Evolutionary conservation across 1,140 invertebrate species (phyloP).

Genomic region (Euwallacea similis): DNA sequence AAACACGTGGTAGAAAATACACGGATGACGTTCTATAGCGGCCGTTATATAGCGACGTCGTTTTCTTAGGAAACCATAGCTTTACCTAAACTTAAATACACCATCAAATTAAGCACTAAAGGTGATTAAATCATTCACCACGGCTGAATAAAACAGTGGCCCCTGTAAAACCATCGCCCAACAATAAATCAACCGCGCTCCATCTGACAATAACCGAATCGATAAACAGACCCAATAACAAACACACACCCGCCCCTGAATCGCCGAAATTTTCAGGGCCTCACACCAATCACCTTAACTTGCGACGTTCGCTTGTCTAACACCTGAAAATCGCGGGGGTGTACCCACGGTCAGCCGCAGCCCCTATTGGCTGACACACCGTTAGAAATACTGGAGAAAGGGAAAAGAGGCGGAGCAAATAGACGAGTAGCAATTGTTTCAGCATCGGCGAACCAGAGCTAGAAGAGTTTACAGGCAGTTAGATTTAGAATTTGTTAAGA

Average conservation of each 20-base stretch:
- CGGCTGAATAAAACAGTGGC: no score
- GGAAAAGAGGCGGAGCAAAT: constrained; percentile 41
- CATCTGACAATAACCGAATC: no score
- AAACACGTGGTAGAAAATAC: no score
- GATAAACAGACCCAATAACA: not conserved
- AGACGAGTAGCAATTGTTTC: constrained; percentile 33
- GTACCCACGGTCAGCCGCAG: constrained; percentile 15
- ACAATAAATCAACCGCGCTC: not conserved
- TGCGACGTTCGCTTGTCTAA: constrained; percentile 26
- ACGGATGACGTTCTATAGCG: no score
- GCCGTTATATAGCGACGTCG: no score
- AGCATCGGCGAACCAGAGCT: constrained; percentile 7
- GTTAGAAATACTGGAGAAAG: constrained; percentile 39
- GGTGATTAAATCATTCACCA: no score
- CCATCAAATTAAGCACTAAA: no score
- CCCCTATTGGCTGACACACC: constrained; percentile 40
- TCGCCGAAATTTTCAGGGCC: constrained; percentile 2
- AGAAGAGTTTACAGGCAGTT: constrained; percentile 18
- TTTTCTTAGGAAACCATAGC: no score
- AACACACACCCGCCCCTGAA: constrained; percentile 1
- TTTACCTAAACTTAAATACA: no score
- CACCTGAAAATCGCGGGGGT: constrained; percentile 37
- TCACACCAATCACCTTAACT: constrained; percentile 27
- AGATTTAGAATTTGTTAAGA: constrained; percentile 28
- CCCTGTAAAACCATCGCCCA: not conserved